phyloP scores from a whole-genome alignment of 2,113 vertebrate species.

The Datnioides undecimradiatus region DNA sequence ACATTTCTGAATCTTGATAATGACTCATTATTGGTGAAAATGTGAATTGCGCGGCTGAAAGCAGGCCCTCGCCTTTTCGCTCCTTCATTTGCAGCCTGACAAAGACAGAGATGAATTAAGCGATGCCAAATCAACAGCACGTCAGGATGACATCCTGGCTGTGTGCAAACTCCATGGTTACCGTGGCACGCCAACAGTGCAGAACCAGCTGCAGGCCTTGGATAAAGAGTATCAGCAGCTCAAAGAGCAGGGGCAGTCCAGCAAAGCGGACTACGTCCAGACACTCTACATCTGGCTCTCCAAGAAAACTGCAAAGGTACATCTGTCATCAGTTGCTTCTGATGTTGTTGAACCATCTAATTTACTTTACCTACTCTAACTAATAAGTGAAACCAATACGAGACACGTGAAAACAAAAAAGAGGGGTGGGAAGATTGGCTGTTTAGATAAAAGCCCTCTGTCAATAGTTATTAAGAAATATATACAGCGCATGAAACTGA shows the following conservation, averaged over 20 bases:
- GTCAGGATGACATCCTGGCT: constrained; percentile 79
- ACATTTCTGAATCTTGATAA: neutral
- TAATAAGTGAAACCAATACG: neutral
- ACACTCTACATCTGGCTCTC: constrained; percentile 82
- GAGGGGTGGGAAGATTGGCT: too few species aligned
- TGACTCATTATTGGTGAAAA: neutral
- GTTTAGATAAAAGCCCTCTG: neutral
- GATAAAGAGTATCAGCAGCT: constrained; percentile 79
- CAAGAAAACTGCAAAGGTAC: constrained; percentile 77
- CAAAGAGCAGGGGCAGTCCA: constrained; percentile 78
- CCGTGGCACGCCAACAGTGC: constrained; percentile 61
- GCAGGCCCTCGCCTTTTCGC: neutral
- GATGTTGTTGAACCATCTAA: neutral
- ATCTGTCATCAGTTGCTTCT: too few species aligned
- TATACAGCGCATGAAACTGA: neutral
- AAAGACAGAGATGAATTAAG: constrained; percentile 54
- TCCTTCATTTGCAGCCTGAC: constrained; percentile 47
- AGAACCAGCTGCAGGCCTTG: constrained; percentile 81
- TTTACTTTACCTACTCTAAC: neutral
- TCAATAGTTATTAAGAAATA: neutral
- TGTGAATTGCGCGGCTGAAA: neutral
- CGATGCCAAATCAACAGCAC: constrained; percentile 72
- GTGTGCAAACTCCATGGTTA: constrained; percentile 82
- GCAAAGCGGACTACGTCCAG: constrained; percentile 78
- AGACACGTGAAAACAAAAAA: too few species aligned